phyloP scores from a whole-genome alignment of 2,888 invertebrate species.

The Brenthis hecate region DNA sequence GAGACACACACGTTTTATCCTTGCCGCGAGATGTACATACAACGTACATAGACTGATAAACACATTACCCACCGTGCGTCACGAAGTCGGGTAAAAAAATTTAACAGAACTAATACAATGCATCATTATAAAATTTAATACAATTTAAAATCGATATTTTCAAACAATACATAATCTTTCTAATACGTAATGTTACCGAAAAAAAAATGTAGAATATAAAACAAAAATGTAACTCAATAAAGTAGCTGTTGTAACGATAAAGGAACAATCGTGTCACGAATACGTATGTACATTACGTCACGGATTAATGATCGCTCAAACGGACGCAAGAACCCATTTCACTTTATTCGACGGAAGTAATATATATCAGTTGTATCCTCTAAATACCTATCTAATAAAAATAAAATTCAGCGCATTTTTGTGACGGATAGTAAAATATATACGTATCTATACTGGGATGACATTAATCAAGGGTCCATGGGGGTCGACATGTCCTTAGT shows the following conservation, averaged over 20 bases:
- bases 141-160: too few species aligned
- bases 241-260: not conserved
- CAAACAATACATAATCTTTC: too few species aligned
- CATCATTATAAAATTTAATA: too few species aligned
- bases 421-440: not conserved
- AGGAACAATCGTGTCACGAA: slow-evolving; percentile 1
- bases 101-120: too few species aligned
- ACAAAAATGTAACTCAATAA: not conserved
- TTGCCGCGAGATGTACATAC: too few species aligned
- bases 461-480: slow-evolving; percentile 1
- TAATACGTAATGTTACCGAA: too few species aligned
- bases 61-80: too few species aligned
- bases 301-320: slow-evolving; percentile 19
- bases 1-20: too few species aligned
- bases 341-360: slow-evolving; percentile 57
- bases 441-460: not conserved
- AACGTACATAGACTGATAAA: too few species aligned
- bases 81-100: too few species aligned
- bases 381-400: not conserved
- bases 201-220: too few species aligned
- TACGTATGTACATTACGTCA: not conserved
- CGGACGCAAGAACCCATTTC: slow-evolving; percentile 20
- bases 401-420: slow-evolving; percentile 1
- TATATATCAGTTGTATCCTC: slow-evolving; percentile 60
- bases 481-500: too few species aligned